phyloP scores from a whole-genome alignment of 2,888 invertebrate species.

The Acleris literana region DNA sequence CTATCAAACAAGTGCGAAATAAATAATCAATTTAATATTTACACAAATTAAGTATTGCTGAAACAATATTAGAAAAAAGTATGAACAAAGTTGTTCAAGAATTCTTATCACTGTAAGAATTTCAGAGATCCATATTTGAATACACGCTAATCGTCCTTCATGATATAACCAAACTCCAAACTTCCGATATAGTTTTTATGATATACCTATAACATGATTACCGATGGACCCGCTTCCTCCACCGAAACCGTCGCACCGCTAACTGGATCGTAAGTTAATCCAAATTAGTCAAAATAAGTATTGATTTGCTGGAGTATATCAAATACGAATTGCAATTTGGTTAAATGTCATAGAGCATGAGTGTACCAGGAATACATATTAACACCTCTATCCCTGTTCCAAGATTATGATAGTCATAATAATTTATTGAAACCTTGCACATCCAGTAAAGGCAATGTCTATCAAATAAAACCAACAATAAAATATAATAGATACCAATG shows the following conservation, averaged over 20 bases:
- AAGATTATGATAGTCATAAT: conserved; percentile 11
- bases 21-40: conserved; percentile 47
- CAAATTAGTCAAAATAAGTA: too few relatives aligned
- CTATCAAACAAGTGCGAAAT: conserved; percentile 29
- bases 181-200: too few relatives aligned
- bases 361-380: conserved; percentile 20
- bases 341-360: too few relatives aligned
- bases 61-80: conserved; percentile 31
- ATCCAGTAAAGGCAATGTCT: conserved; percentile 24
- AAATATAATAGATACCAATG: conserved; percentile 69
- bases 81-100: conserved; percentile 24
- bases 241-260: too few relatives aligned
- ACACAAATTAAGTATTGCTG: conserved; percentile 49
- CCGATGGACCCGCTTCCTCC: too few relatives aligned
- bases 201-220: too few relatives aligned
- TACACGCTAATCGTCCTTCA: conserved; percentile 20
- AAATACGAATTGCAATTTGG: too few relatives aligned
- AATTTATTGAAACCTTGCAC: conserved; percentile 23
- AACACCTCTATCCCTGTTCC: conserved; percentile 19
- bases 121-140: conserved; percentile 36
- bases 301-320: too few relatives aligned
- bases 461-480: conserved; percentile 61
- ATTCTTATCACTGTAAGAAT: conserved; percentile 21
- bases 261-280: too few relatives aligned
- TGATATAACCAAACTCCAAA: conserved; percentile 14